Evolutionary conservation across 2,888 invertebrate genomes (phyloP).

Genomic region (Caenorhabditis drosophilae): DNA sequence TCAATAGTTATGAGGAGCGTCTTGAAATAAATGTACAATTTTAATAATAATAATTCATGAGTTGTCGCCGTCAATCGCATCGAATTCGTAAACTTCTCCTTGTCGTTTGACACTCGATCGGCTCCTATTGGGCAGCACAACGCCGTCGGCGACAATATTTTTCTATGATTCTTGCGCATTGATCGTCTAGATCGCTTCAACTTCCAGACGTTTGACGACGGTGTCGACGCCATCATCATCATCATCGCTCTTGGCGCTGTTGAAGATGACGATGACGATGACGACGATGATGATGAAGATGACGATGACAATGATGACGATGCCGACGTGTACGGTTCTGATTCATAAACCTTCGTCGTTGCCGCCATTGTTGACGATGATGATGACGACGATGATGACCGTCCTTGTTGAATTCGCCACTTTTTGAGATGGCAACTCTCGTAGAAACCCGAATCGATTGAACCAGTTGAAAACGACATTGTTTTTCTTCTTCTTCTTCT

Average conservation of each 20-base stretch:
- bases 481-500: slow-evolving; percentile 1
- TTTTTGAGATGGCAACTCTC: slow-evolving; percentile 2
- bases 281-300: no score
- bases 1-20: slow-evolving; percentile 27
- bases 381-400: not conserved
- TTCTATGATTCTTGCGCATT: not conserved
- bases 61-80: not conserved
- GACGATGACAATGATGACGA: not conserved
- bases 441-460: slow-evolving; percentile 34
- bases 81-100: not conserved
- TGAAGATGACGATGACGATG: no score
- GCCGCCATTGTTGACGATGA: no score
- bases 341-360: slow-evolving; percentile 8
- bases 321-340: slow-evolving; percentile 4
- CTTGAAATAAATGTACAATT: slow-evolving; percentile 41
- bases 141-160: not conserved
- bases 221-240: not conserved
- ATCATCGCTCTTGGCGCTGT: not conserved
- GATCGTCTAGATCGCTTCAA: not conserved
- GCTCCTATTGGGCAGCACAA: no score
- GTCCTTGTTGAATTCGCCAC: slow-evolving; percentile 7
- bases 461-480: slow-evolving; percentile 39
- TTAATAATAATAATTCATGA: not conserved
- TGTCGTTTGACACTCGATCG: no score
- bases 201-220: no score